phyloP scores from a whole-genome alignment of 2,888 invertebrate genomes.

The Hemithea aestivaria region DNA sequence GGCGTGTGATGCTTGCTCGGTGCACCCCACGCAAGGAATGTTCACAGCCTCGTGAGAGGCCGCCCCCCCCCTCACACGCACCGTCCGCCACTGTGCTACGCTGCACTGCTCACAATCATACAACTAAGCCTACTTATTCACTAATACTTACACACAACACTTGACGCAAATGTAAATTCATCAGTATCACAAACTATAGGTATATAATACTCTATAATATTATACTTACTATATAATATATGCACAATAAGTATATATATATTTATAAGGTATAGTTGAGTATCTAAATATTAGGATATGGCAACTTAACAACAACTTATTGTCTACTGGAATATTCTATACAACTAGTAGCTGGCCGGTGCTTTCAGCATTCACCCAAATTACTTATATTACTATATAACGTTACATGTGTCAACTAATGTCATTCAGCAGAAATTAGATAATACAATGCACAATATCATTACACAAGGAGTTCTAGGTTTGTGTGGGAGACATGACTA shows the following conservation, averaged over 20 bases:
- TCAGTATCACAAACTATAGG: slow-evolving; percentile 75
- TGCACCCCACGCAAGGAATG: too few species aligned
- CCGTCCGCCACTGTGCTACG: too few species aligned
- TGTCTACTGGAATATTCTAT: slow-evolving; percentile 72
- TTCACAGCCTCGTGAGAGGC: too few species aligned
- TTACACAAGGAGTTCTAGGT: too few species aligned
- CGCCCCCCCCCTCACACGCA: too few species aligned
- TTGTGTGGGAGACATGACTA: too few species aligned
- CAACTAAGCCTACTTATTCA: slow-evolving; percentile 14
- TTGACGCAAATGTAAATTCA: slow-evolving; percentile 72
- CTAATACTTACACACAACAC: slow-evolving; percentile 20
- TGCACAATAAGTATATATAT: slow-evolving; percentile 45
- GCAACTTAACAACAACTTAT: slow-evolving; percentile 77
- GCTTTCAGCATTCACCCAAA: slow-evolving; percentile 10
- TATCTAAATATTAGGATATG: slow-evolving; percentile 77
- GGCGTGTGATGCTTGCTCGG: too few species aligned
- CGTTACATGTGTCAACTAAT: too few species aligned
- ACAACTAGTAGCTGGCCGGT: slow-evolving; percentile 31
- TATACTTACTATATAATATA: slow-evolving; percentile 20
- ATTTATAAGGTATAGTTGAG: slow-evolving; percentile 67
- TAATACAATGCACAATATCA: too few species aligned
- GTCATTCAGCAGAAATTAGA: too few species aligned
- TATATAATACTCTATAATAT: slow-evolving; percentile 65
- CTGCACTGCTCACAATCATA: background rate
- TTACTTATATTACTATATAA: slow-evolving; percentile 22